Evolutionary conservation across 2,797 vertebrate genomes (phyloP), one percentile per base, ranked within the genome.

Genomic region (Podarcis lilfordi): DNA sequence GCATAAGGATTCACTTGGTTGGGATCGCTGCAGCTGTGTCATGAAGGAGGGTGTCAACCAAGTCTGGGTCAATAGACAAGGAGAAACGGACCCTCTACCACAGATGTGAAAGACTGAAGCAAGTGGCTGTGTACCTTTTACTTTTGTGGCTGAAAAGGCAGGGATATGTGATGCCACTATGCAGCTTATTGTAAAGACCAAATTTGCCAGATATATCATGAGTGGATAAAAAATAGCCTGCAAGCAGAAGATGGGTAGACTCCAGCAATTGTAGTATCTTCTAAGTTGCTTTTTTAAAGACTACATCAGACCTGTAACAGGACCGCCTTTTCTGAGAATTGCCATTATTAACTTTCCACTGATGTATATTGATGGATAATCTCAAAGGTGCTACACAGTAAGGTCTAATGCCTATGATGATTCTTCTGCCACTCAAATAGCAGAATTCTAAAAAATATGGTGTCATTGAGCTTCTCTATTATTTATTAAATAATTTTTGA

Each of bases 41-140:
- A 55, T 29, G 17, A 59, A n/a, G 55, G 29, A 32, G 0, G 2
- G 55, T 78, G 84, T 68, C 27, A 86, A 87, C 74, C 0, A 4
- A 55, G 32, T 45, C 35, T 85, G 68, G 87, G 23, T 50, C 25
- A 43, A 66, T 76, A 79, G 6, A 17, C 2, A 55, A 88, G n/a
- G 19, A 10, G 5, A n/a, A 9, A 32, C 3, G 1, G 50, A 71
- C 25, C 10, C 13, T 68, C 35, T 40, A 55, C 10, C 25, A 40
- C 21, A 23, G 37, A 23, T 61, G 80, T 85, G 27, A 66, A 92
- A 50, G 40, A 64, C 32, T 90, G 11, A 50, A 72, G 85, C 72
- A 25, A 2, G n/a, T 75, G 89, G 17, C 69, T 64, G 2, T 40
- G 19, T 21, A 5, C 13, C 74, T 68, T 75, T 23, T 15, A 25